A percentile compares a stretch with the other conserved stretches of the same genome.
These are phyloP conservation scores for Punctoribates punctum DNA, from an alignment of 2,888 invertebrate genomes.

Conservation along the genomic window DNA sequence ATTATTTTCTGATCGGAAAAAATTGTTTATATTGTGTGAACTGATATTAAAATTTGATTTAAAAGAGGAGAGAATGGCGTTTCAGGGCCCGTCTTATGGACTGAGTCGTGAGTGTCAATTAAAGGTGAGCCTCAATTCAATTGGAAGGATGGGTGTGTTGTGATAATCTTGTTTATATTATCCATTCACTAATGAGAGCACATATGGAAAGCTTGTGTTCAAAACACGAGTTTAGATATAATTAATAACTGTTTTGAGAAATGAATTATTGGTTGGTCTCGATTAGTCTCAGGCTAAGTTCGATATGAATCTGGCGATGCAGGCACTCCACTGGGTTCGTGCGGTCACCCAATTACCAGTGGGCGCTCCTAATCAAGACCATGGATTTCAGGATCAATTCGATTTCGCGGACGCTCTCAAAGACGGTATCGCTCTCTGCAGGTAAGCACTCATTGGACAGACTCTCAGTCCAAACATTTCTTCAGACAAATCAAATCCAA, in stretches of 20 bases:
- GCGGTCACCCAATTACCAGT: conserved; percentile 52
- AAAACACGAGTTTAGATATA: conserved; percentile 28
- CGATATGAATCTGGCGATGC: conserved; percentile 55
- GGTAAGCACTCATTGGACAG: conserved; percentile 52
- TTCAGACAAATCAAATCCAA: neutral
- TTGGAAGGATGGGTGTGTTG: conserved; percentile 15
- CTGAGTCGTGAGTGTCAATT: conserved; percentile 55
- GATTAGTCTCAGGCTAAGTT: conserved; percentile 57
- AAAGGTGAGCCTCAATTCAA: conserved; percentile 51
- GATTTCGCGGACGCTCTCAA: conserved; percentile 56
- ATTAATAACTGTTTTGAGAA: conserved; percentile 25
- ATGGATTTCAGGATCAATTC: conserved; percentile 53
- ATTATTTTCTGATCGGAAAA: too few relatives aligned
- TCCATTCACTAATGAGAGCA: neutral
- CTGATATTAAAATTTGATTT: neutral
- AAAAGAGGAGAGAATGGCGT: conserved; percentile 50
- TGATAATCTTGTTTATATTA: conserved; percentile 1
- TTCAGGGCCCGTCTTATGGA: conserved; percentile 55
- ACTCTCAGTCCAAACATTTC: neutral
- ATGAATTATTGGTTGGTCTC: conserved; percentile 52
- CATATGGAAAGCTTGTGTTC: conserved; percentile 26
- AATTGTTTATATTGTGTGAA: too few relatives aligned
- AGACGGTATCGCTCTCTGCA: conserved; percentile 57
- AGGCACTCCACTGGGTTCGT: conserved; percentile 57
- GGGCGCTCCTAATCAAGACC: conserved; percentile 50